phyloP scores from a whole-genome alignment of 1,140 invertebrate species.

The Pseudomyrmex sp. region DNA sequence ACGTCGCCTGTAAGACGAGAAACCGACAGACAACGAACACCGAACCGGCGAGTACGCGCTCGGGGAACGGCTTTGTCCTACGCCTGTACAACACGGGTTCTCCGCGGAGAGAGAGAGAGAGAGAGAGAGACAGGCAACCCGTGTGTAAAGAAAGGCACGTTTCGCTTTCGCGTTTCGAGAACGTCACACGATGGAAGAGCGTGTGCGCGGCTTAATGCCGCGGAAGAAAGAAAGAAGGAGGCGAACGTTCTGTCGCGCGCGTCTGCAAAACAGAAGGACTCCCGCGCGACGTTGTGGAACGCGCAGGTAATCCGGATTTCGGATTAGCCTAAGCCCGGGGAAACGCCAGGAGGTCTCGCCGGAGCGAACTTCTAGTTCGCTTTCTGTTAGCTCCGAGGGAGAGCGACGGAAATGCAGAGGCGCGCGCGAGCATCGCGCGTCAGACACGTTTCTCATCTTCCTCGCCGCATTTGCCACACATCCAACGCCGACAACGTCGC shows the following conservation, averaged over 20 bases:
- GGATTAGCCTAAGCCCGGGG: conserved; percentile 79
- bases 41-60: conserved; percentile 11
- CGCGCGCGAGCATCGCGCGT: conserved; percentile 21
- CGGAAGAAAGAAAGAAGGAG: conserved; percentile 27
- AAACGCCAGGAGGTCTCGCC: conserved; percentile 69
- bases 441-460: conserved; percentile 56
- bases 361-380: conserved; percentile 53
- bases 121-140: background rate
- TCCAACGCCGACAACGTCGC: conserved; percentile 56
- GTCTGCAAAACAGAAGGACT: conserved; percentile 72
- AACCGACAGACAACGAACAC: conserved; percentile 1
- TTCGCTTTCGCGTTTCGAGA: conserved; percentile 33
- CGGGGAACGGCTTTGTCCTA: conserved; percentile 42
- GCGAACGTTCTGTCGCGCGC: conserved; percentile 48
- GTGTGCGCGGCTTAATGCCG: conserved; percentile 2
- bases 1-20: conserved; percentile 27
- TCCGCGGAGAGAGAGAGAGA: background rate
- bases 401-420: conserved; percentile 64
- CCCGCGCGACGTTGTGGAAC: conserved; percentile 71
- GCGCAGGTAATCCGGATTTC: conserved; percentile 82
- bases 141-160: conserved; percentile 21
- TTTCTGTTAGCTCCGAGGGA: conserved; percentile 64
- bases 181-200: conserved; percentile 15
- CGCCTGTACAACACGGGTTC: conserved; percentile 16
- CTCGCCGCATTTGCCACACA: conserved; percentile 1